Evolutionary conservation across 2,113 vertebrate genomes (phyloP), one percentile per base, ranked within the genome.

Genomic region (Mobula hypostoma): DNA sequence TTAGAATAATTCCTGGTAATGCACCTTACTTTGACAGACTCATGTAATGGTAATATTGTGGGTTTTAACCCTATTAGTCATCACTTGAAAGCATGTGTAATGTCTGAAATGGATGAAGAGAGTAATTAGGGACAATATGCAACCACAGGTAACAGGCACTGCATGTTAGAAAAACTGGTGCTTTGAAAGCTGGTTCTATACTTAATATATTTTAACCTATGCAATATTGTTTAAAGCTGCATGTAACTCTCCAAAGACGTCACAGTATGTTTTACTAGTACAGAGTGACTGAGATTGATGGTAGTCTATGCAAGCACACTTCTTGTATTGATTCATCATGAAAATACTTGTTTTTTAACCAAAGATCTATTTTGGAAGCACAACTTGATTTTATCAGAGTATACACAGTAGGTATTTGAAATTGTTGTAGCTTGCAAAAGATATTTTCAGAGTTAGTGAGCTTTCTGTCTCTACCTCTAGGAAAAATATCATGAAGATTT

Each of bases 21-120:
- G 58, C 85, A 66, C 85, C 85, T 90, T 90, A 12, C 61, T 90
- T 90, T 90, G 85, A 90, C 7, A 15, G n/a, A 90, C 29, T 90
- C 12, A 66, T 90, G 85, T 24, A 32, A 19, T 88, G 61, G 85
- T 66, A 29, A 66, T 66, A 63, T 66, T 68, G 85, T n/a, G 61
- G 29, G 27, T 66, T 66, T 66, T 19, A 32, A 9, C 29, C 7
- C 61, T n/a, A 66, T 90, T 90, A 66, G 82, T 90, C 61, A 32
- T 66, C 61, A 90, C 82, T 48, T 85, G 82, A 58, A 82, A 85
- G 48, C n/a, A 58, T 68, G 58, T 32, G 15, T n/a, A 66, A 29
- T 1, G 24, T 90, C 85, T 90, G 85, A 90, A 87, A 66, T 66
- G 11, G 61, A 66, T 90, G 85, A 90, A 90, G 61, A 32, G 19